These are phyloP conservation scores for Neolamprologus falcicula DNA, from an alignment of 2,113 vertebrate genomes.

Conservation along the genomic window DNA sequence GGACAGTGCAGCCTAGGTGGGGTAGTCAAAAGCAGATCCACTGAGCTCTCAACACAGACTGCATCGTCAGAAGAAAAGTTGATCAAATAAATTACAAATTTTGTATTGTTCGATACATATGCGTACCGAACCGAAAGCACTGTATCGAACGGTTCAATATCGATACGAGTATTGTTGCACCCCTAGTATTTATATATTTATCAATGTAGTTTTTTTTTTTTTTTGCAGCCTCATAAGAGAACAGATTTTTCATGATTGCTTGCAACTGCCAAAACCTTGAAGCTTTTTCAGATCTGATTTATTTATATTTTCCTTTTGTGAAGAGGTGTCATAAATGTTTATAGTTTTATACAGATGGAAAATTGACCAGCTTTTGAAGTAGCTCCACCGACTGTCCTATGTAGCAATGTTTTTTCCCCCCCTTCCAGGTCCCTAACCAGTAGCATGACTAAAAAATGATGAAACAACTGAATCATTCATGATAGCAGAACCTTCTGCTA, in stretches of 20 bases:
- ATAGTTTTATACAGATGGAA: background rate
- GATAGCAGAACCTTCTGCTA: background rate
- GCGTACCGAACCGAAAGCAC: background rate
- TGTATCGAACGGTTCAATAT: background rate
- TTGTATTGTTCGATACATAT: background rate
- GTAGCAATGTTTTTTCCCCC: background rate
- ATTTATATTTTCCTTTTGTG: background rate
- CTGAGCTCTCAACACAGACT: background rate
- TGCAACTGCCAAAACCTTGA: background rate
- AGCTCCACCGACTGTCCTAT: background rate
- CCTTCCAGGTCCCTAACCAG: background rate
- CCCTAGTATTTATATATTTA: background rate
- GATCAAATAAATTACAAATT: background rate
- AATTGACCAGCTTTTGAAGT: background rate
- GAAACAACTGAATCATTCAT: background rate
- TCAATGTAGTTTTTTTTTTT: background rate
- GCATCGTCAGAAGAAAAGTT: background rate
- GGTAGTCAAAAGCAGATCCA: background rate
- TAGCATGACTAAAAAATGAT: background rate
- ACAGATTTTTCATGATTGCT: background rate
- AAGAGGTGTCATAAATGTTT: background rate
- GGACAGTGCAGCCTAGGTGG: rapidly evolving
- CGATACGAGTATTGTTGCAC: rapidly evolving
- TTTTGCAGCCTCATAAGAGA: background rate
- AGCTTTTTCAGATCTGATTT: background rate